These are phyloP conservation scores for Ceratina australensis DNA, from an alignment of 1,140 invertebrate species.

Conservation along the genomic window DNA sequence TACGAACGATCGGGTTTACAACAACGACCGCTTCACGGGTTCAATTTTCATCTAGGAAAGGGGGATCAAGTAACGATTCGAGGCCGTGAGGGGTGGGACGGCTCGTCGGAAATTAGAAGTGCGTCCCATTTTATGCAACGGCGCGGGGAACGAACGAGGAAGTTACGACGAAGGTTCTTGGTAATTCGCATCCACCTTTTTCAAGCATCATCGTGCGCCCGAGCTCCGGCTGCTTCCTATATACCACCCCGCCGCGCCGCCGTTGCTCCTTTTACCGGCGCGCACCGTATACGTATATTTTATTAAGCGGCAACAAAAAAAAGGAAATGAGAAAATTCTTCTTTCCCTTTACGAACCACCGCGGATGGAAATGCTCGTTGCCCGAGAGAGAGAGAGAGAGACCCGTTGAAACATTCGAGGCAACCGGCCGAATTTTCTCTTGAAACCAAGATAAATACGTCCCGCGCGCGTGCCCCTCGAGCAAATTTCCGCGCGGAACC, in stretches of 20 bases:
- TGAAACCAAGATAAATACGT: not conserved
- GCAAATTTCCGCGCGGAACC: no score
- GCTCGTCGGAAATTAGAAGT: slow-evolving; percentile 31
- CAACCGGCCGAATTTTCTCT: not conserved
- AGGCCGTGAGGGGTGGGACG: not conserved
- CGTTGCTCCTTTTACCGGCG: slow-evolving; percentile 4
- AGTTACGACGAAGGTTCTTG: slow-evolving; percentile 18
- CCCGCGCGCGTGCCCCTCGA: not conserved
- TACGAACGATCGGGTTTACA: not conserved
- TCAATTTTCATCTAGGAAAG: not conserved
- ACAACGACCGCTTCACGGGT: slow-evolving; percentile 8
- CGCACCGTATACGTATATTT: slow-evolving; percentile 10
- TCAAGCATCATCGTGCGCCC: slow-evolving; percentile 21
- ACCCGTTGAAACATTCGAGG: not conserved
- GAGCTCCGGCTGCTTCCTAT: not conserved
- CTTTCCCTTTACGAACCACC: not conserved
- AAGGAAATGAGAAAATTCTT: not conserved
- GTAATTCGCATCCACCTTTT: slow-evolving; percentile 31
- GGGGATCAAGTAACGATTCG: slow-evolving; percentile 14
- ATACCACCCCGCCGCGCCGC: no score
- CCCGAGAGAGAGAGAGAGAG: not conserved
- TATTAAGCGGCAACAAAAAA: slow-evolving; percentile 28
- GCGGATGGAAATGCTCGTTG: not conserved
- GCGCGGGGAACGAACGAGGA: not conserved
- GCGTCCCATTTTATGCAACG: slow-evolving; percentile 12